Evolutionary conservation across 2,888 invertebrate genomes (phyloP).

Genomic region (Urechis unicinctus): DNA sequence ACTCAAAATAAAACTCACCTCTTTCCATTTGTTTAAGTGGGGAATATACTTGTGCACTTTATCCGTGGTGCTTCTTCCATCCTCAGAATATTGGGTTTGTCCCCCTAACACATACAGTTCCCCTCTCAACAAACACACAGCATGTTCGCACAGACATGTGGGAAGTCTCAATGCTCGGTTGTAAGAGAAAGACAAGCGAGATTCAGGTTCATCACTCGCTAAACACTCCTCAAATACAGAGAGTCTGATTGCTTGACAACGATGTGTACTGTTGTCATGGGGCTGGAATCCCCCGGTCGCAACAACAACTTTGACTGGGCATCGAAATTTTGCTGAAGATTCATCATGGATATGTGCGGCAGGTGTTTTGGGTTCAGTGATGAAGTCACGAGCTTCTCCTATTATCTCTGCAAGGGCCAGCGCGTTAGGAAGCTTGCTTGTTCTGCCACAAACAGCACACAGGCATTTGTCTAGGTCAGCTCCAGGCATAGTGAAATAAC

Average conservation of each 20-base stretch:
- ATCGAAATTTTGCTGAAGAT: not conserved
- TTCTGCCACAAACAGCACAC: not conserved
- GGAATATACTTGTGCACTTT: constrained; percentile 11
- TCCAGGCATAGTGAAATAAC: constrained; percentile 2
- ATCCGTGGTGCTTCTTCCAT: constrained; percentile 14
- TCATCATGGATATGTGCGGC: too few species aligned
- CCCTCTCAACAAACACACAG: constrained; percentile 7
- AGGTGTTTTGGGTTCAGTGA: too few species aligned
- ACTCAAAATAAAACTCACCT: constrained; percentile 2
- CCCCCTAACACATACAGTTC: constrained; percentile 19
- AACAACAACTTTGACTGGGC: constrained; percentile 3
- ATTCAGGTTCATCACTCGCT: not conserved
- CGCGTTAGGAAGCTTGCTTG: too few species aligned
- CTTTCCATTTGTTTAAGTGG: constrained; percentile 4
- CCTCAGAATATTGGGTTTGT: constrained; percentile 12
- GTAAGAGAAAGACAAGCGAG: not conserved
- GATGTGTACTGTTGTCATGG: constrained; percentile 8
- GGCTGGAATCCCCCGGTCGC: constrained; percentile 8
- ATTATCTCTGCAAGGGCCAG: too few species aligned
- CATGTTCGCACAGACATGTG: constrained; percentile 15
- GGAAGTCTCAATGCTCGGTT: constrained; percentile 6
- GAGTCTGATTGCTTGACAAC: constrained; percentile 1
- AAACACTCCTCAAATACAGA: not conserved
- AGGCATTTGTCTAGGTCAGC: not conserved
- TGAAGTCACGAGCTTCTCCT: too few species aligned